A percentile compares a stretch with the other conserved stretches of the same genome.
Conservation (phyloP, 2,113 vertebrate genomes). For the Spea bombifrons region DNA sequence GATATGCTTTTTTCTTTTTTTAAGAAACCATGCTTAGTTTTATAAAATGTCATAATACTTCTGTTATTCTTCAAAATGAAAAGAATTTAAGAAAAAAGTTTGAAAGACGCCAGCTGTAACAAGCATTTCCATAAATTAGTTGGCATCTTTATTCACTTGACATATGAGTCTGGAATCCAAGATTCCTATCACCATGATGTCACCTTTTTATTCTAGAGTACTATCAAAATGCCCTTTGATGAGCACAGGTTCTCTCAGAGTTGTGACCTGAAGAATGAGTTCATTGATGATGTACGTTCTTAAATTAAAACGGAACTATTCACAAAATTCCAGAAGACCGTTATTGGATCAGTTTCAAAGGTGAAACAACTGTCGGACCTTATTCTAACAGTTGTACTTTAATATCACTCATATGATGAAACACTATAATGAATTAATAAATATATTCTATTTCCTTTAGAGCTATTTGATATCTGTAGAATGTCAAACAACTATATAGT, state of each 20-base stretch:
- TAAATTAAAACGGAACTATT: background rate
- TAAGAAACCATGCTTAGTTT: too few relatives aligned
- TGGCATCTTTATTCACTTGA: constrained; percentile 28
- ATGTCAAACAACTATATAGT: background rate
- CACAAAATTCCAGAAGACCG: background rate
- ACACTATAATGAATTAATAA: background rate
- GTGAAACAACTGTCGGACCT: background rate
- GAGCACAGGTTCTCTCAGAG: constrained; percentile 1
- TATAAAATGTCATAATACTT: background rate
- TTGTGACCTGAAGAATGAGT: constrained; percentile 6
- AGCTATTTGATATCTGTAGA: background rate
- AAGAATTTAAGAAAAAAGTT: constrained; percentile 10
- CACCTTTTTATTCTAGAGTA: background rate
- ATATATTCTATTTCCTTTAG: background rate
- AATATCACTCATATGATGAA: background rate
- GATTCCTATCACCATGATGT: constrained; percentile 23
- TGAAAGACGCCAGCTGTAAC: constrained; percentile 15
- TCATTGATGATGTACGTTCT: background rate
- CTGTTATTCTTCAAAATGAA: constrained; percentile 1
- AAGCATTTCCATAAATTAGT: constrained; percentile 20
- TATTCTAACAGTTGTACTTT: background rate
- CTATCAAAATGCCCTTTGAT: constrained; percentile 7
- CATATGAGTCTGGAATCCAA: constrained; percentile 12
- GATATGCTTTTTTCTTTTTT: too few relatives aligned
- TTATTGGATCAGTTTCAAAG: background rate